Conservation (phyloP, 1,140 invertebrate species). For the Leptopilina clavipes region DNA sequence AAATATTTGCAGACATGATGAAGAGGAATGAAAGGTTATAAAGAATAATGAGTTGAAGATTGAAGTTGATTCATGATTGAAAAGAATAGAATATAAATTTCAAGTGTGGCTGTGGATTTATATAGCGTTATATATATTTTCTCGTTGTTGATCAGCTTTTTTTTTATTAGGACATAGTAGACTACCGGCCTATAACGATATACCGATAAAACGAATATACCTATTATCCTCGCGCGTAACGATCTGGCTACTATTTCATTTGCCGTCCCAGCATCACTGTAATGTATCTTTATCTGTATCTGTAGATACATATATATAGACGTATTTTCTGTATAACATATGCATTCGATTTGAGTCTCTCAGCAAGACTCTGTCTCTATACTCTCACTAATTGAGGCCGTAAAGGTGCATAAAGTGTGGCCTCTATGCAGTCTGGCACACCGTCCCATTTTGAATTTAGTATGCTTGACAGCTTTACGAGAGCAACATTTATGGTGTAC, state of each 20-base stretch:
- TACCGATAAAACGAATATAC: not conserved
- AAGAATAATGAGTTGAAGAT: not conserved
- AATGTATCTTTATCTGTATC: not conserved
- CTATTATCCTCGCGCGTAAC: not conserved
- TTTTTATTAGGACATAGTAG: not conserved
- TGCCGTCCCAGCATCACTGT: not conserved
- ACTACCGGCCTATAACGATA: not conserved
- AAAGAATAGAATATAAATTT: slow-evolving; percentile 14
- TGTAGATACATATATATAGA: not conserved
- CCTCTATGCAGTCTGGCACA: slow-evolving; percentile 13
- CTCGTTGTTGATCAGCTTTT: slow-evolving; percentile 6
- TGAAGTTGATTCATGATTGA: slow-evolving; percentile 1
- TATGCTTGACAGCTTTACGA: slow-evolving; percentile 28
- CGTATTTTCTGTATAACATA: not conserved
- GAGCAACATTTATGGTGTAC: slow-evolving; percentile 1
- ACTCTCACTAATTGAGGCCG: slow-evolving; percentile 32
- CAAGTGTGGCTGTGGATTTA: not conserved
- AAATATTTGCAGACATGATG: not conserved
- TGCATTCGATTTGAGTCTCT: slow-evolving; percentile 4
- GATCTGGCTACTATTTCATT: slow-evolving; percentile 16
- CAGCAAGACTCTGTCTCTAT: slow-evolving; percentile 14
- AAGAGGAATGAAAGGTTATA: not conserved
- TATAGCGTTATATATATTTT: slow-evolving; percentile 29
- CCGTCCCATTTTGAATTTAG: slow-evolving; percentile 13
- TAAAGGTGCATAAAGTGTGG: not conserved